These are phyloP conservation scores for Xenotilapia flavipinnis DNA, from an alignment of 2,113 vertebrate genomes.

Conservation along the genomic window DNA sequence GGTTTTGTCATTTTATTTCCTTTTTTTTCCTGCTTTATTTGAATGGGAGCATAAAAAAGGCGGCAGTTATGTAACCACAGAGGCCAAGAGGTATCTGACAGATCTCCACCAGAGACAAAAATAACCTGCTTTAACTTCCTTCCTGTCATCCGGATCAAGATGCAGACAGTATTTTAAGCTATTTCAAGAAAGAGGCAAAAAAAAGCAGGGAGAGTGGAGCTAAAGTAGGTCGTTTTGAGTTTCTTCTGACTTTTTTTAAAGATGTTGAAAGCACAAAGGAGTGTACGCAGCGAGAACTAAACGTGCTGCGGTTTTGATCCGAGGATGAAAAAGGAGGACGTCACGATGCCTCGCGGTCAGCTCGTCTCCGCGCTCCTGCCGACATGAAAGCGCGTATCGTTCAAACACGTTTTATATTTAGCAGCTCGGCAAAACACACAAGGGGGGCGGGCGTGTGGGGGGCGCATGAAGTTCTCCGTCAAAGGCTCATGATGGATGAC, in stretches of 20 bases:
- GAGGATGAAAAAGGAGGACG: constrained; percentile 8
- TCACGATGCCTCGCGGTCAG: constrained; percentile 28
- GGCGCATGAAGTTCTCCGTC: neutral
- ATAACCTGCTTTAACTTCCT: constrained; percentile 17
- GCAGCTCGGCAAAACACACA: neutral
- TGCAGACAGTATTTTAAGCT: neutral
- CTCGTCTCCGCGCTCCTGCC: neutral
- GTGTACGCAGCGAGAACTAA: neutral
- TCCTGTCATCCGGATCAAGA: constrained; percentile 12
- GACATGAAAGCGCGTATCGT: constrained; percentile 23
- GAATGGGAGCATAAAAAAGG: neutral
- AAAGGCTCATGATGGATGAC: neutral
- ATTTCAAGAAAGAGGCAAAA: neutral
- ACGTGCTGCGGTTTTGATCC: neutral
- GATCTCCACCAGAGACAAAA: constrained; percentile 18
- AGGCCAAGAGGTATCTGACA: constrained; percentile 12
- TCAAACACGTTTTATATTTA: constrained; percentile 32
- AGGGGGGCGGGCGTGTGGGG: neutral
- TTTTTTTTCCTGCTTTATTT: neutral
- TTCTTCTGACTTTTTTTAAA: neutral
- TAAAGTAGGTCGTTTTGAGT: constrained; percentile 21
- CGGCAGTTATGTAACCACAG: neutral
- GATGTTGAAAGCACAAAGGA: neutral
- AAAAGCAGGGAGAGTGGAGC: neutral
- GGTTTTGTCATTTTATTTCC: neutral